Evolutionary conservation across 1,140 invertebrate species (phyloP).

Genomic region (Drosophila ohnishii): DNA sequence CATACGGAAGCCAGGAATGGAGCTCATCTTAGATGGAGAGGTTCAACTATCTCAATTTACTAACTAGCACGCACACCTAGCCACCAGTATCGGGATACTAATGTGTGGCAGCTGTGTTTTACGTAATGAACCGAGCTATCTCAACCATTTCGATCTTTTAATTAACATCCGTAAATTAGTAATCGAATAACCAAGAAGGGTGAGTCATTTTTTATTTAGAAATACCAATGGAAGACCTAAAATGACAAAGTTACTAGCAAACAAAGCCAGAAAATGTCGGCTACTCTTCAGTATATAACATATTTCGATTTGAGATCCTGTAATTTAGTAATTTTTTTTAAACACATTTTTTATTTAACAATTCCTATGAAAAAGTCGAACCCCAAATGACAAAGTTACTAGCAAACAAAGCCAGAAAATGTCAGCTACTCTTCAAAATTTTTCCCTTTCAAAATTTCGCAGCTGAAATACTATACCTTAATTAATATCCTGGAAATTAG

Average conservation of each 20-base stretch:
- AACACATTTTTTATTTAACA: too few relatives aligned
- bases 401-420: neutral
- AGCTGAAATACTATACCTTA: neutral
- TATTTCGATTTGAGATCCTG: too few relatives aligned
- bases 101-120: neutral
- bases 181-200: neutral
- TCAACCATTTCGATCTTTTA: neutral
- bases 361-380: too few relatives aligned
- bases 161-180: neutral
- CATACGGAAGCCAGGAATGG: conserved; percentile 15
- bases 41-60: conserved; percentile 15
- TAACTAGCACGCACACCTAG: neutral
- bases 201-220: too few relatives aligned
- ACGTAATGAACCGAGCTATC: neutral
- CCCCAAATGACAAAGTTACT: too few relatives aligned
- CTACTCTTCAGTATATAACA: neutral
- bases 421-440: neutral
- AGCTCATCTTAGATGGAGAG: neutral
- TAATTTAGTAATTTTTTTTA: too few relatives aligned
- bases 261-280: neutral
- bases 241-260: neutral
- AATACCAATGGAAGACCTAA: too few relatives aligned
- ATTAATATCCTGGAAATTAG: too few relatives aligned
- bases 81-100: neutral
- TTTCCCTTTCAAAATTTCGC: neutral